phyloP scores from a whole-genome alignment of 2,797 vertebrate genomes.

The Macroramphosus scolopax region DNA sequence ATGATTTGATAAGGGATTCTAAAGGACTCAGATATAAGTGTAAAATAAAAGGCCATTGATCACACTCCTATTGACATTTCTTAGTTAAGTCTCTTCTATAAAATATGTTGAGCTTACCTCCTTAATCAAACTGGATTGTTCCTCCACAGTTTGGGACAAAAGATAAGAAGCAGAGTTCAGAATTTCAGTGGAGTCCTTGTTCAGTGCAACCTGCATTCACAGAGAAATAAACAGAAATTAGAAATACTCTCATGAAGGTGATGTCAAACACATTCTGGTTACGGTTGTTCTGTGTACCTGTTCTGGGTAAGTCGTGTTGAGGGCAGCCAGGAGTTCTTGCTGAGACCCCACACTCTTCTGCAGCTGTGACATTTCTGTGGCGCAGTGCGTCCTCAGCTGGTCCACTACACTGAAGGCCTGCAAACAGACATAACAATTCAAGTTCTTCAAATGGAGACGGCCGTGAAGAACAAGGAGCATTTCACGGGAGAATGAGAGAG shows the following conservation, averaged over 20 bases:
- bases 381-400: constrained; percentile 77
- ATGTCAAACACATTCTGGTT: neutral
- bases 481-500: no score
- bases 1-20: no score
- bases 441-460: neutral
- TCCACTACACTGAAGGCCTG: constrained; percentile 81
- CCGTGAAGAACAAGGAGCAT: no score
- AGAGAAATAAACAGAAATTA: constrained; percentile 2
- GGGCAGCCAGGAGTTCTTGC: constrained; percentile 71
- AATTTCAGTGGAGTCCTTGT: constrained; percentile 58
- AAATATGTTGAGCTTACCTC: constrained; percentile 53
- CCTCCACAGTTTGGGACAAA: constrained; percentile 67
- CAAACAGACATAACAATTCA: constrained; percentile 11
- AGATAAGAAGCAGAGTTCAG: constrained; percentile 63
- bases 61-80: no score
- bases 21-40: no score
- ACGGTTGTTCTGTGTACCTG: constrained; percentile 71
- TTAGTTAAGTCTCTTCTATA: neutral
- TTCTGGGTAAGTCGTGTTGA: constrained; percentile 69
- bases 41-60: no score
- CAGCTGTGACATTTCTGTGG: constrained; percentile 73
- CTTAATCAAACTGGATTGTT: constrained; percentile 67
- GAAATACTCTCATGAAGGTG: neutral
- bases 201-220: constrained; percentile 72
- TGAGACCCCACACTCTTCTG: constrained; percentile 79